Evolutionary conservation across 1,140 invertebrate genomes (phyloP).

Genomic region (Spodoptera litura): DNA sequence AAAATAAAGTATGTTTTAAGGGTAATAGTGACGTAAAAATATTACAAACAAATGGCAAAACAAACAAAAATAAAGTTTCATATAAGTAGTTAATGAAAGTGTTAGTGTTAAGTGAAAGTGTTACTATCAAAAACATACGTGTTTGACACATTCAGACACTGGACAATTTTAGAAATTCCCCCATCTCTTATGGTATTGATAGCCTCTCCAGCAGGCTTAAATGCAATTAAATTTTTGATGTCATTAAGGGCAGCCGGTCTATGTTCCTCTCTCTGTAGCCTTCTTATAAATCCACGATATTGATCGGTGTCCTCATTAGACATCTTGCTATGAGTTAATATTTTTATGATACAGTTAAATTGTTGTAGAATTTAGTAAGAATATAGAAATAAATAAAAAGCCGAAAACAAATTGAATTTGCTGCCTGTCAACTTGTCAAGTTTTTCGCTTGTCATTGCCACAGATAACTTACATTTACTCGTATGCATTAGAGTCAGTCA

Average conservation of each 20-base stretch:
- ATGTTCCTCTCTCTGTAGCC: slow-evolving; percentile 66
- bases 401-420: no score
- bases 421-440: no score
- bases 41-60: slow-evolving; percentile 1
- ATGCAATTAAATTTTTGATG: slow-evolving; percentile 70
- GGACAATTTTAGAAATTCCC: slow-evolving; percentile 73
- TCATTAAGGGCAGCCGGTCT: slow-evolving; percentile 68
- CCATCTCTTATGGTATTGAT: slow-evolving; percentile 61
- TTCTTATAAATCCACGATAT: slow-evolving; percentile 62
- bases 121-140: slow-evolving; percentile 59
- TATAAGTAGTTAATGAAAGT: no score
- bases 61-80: not conserved
- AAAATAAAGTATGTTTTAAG: slow-evolving; percentile 43
- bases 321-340: slow-evolving; percentile 52
- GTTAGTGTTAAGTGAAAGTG: no score
- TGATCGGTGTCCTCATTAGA: slow-evolving; percentile 59
- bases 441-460: no score
- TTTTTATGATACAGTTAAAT: not conserved
- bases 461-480: no score
- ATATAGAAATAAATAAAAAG: not conserved
- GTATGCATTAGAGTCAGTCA: no score
- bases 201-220: slow-evolving; percentile 63
- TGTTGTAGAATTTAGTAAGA: not conserved
- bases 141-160: slow-evolving; percentile 68
- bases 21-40: not conserved